Evolutionary conservation across 2,888 invertebrate genomes (phyloP).

Genomic region (Scaptomyza cyrtandrae): DNA sequence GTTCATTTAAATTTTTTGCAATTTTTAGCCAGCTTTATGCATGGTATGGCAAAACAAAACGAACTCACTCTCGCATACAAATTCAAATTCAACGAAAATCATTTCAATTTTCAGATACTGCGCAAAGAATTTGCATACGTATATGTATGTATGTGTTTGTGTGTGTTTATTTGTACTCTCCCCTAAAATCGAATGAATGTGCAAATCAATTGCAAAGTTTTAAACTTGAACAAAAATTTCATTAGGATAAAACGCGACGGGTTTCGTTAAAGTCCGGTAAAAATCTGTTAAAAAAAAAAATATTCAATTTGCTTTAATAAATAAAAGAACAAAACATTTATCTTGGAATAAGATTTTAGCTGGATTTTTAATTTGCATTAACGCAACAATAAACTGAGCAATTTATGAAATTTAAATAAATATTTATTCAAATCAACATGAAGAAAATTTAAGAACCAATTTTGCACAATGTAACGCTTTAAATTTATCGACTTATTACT

Average conservation of each 20-base stretch:
- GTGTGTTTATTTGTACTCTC: neutral
- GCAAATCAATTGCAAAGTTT: slow-evolving; percentile 55
- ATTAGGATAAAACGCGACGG: slow-evolving; percentile 49
- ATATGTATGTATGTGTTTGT: neutral
- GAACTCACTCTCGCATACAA: slow-evolving; percentile 58
- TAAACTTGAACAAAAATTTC: slow-evolving; percentile 57
- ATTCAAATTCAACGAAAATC: slow-evolving; percentile 71
- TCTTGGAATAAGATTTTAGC: neutral
- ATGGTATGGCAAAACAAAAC: slow-evolving; percentile 63
- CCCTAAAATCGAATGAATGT: slow-evolving; percentile 17
- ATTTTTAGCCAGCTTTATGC: slow-evolving; percentile 76
- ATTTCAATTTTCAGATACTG: slow-evolving; percentile 69
- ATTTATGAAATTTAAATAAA: neutral
- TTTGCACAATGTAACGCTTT: too few species aligned
- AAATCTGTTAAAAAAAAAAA: slow-evolving; percentile 1
- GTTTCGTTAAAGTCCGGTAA: slow-evolving; percentile 13
- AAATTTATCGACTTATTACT: too few species aligned
- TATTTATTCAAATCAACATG: neutral
- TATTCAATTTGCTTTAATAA: slow-evolving; percentile 10
- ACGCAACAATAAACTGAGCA: neutral
- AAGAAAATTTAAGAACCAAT: too few species aligned
- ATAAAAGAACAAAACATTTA: neutral
- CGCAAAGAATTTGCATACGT: slow-evolving; percentile 60
- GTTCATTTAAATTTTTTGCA: slow-evolving; percentile 72
- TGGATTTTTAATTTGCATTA: neutral